phyloP scores from a whole-genome alignment of 2,888 invertebrate genomes.

The Acanthoscelides obtectus region DNA sequence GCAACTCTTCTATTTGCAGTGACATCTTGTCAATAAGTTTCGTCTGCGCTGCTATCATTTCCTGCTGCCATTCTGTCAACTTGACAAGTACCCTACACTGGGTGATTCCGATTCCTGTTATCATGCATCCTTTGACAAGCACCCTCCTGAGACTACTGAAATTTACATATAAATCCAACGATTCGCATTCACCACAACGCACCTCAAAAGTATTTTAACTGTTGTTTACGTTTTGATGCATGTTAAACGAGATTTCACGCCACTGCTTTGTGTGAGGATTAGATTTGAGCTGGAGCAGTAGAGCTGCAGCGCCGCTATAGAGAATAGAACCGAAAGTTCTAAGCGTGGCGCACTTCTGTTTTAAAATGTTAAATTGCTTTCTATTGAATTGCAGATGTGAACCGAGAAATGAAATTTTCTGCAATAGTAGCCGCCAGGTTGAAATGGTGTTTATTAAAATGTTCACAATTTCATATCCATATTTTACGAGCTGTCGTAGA shows the following conservation, averaged over 20 bases:
- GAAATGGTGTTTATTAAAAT: background rate
- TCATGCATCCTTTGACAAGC: background rate
- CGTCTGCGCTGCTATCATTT: too few species aligned
- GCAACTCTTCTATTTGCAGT: too few species aligned
- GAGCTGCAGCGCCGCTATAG: background rate
- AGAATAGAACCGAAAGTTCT: background rate
- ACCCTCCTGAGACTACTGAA: background rate
- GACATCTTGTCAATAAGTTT: too few species aligned
- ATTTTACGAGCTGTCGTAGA: too few species aligned
- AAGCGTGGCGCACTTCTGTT: background rate
- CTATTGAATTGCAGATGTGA: background rate
- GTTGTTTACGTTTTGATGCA: background rate
- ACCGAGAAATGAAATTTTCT: background rate
- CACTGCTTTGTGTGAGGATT: background rate
- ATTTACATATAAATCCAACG: background rate
- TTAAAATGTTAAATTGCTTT: background rate
- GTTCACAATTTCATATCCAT: too few species aligned
- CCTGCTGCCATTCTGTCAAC: too few species aligned
- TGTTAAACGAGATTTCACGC: background rate
- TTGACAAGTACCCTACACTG: too few species aligned
- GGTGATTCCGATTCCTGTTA: too few species aligned
- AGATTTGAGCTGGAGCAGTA: background rate
- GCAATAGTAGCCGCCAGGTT: background rate
- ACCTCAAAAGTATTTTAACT: background rate
- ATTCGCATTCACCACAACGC: background rate